These are phyloP conservation scores for Papilio demoleus DNA, from an alignment of 2,888 invertebrate genomes.

Conservation along the genomic window DNA sequence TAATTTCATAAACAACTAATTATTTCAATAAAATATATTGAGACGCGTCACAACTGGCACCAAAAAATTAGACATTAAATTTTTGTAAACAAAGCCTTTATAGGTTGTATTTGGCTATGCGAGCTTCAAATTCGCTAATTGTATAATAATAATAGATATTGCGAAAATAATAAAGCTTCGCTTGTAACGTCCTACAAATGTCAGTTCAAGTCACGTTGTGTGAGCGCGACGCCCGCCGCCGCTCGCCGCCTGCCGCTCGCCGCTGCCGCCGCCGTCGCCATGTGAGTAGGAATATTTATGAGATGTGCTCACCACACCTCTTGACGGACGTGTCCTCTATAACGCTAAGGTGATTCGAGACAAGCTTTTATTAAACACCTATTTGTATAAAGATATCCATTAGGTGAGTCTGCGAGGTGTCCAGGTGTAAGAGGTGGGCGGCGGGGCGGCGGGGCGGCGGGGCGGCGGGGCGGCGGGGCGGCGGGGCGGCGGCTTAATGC, in stretches of 20 bases:
- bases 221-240: too few species aligned
- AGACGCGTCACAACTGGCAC: too few species aligned
- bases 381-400: conserved; percentile 5
- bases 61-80: too few species aligned
- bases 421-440: background rate
- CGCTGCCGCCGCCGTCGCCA: background rate
- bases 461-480: too few species aligned
- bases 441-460: background rate
- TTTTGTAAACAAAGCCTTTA: too few species aligned
- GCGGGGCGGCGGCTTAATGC: background rate
- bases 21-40: too few species aligned
- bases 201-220: conserved; percentile 3
- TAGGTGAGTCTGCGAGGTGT: background rate
- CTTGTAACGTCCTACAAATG: background rate
- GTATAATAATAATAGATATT: too few species aligned
- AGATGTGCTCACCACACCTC: background rate
- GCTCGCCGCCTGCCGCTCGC: too few species aligned
- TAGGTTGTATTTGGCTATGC: too few species aligned
- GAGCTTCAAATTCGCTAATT: too few species aligned
- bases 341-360: background rate
- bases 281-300: background rate
- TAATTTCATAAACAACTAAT: too few species aligned
- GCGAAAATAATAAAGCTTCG: background rate
- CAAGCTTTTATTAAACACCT: conserved; percentile 2
- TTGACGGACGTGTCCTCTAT: conserved; percentile 7